Base-by-base conservation (phyloP, 2,888 invertebrate genomes). In the Octodonta nipae region DNA sequence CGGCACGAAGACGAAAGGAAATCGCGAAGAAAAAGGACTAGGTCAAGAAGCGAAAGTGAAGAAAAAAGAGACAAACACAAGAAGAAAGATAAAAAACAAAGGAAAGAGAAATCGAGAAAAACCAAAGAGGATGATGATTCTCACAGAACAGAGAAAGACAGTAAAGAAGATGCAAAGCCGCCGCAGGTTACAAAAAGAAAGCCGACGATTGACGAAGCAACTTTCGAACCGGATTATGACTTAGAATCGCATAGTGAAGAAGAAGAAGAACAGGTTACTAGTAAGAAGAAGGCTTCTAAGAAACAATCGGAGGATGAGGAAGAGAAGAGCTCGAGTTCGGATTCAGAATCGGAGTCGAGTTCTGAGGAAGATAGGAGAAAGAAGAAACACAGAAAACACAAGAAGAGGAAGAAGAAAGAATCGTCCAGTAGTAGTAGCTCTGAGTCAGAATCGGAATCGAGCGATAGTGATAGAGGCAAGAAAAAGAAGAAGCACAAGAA, bases 171-270 rank as follows among this genome's bases (percentile, higher is more conserved):
- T 15, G 59, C 57, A 41, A 61, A 60, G 38, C 55, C 53, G 26
- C 36, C 47, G 6, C 38, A 49, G 0, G 51, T 55, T 13, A 52
- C 54, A 38, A 47, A 74, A 40, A 75, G 79, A 45, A 76, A 78
- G 47, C 71, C 76, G 5, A 71, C 72, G 4, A 58, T 80, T 25
- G 79, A 81, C 46, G 82, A 82, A 58, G 71, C 78, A 0, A 75
- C 68, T 50, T 80, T 80, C 51, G 80, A 77, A 49, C 80, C 79
- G 0, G 80, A 81, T 52, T 80, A 81, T 55, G 80, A 80, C 42
- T 66, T 75, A 4, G 78, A 78, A 37, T 69, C 65, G 12, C 78
- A 78, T 44, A 63, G 65, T 2, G 76, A 77, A 38, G 70, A 67
- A 8, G 71, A 72, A 17, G 47, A 45, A 17, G 47, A 43, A 8